Percentiles rank a stretch among this genome's conserved stretches.
Conservation (phyloP, 2,797 vertebrate species). For the Melanotaenia boesemani region DNA sequence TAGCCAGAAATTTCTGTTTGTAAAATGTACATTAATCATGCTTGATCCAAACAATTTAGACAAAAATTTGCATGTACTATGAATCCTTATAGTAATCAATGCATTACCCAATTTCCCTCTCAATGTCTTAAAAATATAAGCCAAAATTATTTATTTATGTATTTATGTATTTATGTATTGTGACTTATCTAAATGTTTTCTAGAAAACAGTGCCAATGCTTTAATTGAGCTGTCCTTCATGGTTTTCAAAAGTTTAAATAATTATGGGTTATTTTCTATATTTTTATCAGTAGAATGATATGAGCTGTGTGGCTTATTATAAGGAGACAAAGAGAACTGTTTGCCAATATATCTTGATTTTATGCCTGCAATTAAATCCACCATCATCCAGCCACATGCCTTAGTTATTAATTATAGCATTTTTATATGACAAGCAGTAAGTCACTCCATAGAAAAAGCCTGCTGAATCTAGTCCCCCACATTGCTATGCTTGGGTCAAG, state of each 20-base stretch:
- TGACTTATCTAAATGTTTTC: background rate
- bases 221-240: constrained; percentile 42
- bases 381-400: constrained; percentile 31
- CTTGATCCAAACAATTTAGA: background rate
- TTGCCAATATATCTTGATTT: constrained; percentile 48
- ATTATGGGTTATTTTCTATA: constrained; percentile 18
- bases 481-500: constrained; percentile 41
- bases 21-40: no score
- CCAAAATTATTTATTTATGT: no score
- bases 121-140: constrained; percentile 9
- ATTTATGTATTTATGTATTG: constrained; percentile 6
- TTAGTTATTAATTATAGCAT: constrained; percentile 45
- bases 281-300: constrained; percentile 35
- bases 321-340: constrained; percentile 40
- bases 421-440: constrained; percentile 47
- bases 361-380: constrained; percentile 46
- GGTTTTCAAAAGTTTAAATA: constrained; percentile 15
- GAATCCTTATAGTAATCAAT: background rate
- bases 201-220: background rate
- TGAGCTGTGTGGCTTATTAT: constrained; percentile 32
- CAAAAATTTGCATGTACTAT: background rate
- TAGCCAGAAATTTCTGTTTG: background rate
- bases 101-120: background rate
- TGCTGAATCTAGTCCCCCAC: constrained; percentile 35
- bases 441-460: constrained; percentile 36